These are phyloP conservation scores for Scartelaos histophorus DNA, from an alignment of 2,113 vertebrate species.

Conservation along the genomic window DNA sequence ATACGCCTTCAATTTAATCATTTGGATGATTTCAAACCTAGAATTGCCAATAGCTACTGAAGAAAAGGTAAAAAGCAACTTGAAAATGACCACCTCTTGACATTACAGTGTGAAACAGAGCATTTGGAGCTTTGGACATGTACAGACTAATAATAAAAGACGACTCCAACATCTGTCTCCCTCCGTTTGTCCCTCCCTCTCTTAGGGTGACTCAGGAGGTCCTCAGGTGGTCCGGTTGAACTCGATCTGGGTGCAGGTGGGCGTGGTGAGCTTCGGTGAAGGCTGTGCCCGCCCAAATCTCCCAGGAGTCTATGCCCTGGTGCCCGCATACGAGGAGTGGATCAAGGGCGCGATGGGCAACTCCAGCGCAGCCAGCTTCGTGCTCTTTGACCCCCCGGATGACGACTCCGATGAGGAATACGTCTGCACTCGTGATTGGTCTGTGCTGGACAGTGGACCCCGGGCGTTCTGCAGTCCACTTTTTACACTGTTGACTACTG, in stretches of 20 bases:
- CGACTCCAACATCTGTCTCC: too few relatives aligned
- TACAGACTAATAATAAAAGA: too few relatives aligned
- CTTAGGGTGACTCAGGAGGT: not conserved
- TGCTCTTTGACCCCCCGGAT: not conserved
- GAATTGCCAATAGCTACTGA: too few relatives aligned
- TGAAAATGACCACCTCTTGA: too few relatives aligned
- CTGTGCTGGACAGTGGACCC: not conserved
- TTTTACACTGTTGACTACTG: not conserved
- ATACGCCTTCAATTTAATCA: too few relatives aligned
- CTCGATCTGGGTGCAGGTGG: not conserved
- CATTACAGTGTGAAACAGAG: too few relatives aligned
- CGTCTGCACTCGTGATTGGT: not conserved
- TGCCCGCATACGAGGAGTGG: not conserved
- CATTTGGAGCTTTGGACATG: too few relatives aligned
- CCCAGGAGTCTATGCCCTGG: not conserved
- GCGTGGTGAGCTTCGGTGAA: not conserved
- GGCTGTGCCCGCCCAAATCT: not conserved
- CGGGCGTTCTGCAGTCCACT: not conserved
- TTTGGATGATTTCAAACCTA: too few relatives aligned
- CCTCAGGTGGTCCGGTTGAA: not conserved
- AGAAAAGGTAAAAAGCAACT: too few relatives aligned
- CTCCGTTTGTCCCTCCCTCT: not conserved
- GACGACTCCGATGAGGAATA: not conserved
- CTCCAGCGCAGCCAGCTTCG: not conserved
- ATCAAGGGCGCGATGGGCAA: not conserved